Evolutionary conservation across 37 sponge, comb jelly and placozoan genomes (phyloP), one percentile per base, ranked within the genome.

Genomic region (Lycopodina hypogea): DNA sequence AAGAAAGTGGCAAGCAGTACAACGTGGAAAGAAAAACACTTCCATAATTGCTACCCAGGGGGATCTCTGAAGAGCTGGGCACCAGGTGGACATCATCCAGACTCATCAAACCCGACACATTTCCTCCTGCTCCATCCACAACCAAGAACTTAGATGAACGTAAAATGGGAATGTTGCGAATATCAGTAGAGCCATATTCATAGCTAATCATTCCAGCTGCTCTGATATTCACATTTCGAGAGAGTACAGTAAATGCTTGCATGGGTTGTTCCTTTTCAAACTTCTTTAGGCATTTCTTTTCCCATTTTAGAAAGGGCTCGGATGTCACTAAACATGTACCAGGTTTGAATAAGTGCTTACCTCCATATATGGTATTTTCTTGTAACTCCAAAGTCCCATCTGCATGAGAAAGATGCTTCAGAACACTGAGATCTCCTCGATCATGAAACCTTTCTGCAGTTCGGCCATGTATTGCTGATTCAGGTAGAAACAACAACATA

Each of bases 11-110:
- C 18, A 91, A 51, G 18, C 87, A 79, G 67, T 59, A 86, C 45
- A 91, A n/a, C 18, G 68, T 70, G 24, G 72, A 62, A 23, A 84
- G 72, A 51, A 80, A 79, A 14, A 78, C 78, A 65, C 88, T 89
- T 22, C 83, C 93, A 77, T 78, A 92, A 65, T 92, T 81, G 74
- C 86, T 88, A 58, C 78, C 93, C 26, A 92, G 72, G n/a, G 93
- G 93, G 14, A 92, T 51, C 40, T 87, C 85, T 24, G 71, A 80
- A 11, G 84, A 68, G 30, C 50, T 58, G 24, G 86, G 73, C 2
- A 60, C 28, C 23, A 87, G 75, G 50, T 77, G 71, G 30, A 29
- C 22, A 59, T 92, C 92, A 61, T 92, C 92, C 26, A 63, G 35
- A 71, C 92, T 87, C 81, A 84, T 84, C 26, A 69, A 28, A 1